Evolutionary conservation across 2,888 invertebrate species (phyloP), one percentile per base, ranked within the genome.

Genomic region (Ametastegia equiseti): DNA sequence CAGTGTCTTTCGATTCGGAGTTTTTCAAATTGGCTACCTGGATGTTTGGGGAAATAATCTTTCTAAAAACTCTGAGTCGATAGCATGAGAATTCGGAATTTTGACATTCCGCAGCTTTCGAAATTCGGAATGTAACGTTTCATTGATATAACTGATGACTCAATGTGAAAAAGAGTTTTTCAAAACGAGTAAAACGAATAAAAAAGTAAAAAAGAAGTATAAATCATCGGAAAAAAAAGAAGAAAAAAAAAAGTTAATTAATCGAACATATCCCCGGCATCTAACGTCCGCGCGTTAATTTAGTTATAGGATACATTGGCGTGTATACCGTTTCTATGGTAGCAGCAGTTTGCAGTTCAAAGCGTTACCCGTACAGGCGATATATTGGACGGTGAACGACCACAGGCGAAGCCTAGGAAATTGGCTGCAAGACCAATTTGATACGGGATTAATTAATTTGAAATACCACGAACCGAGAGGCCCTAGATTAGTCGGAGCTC

Each of bases 371-470:
- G 78, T 63, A 36, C 27, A 45, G 78, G 45, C 78, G 78, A 78
- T 45, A 80, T 69, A 80, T 80, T 73, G 69, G 71, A 80, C 73
- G 71, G 60, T 73, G 60, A 73, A 73, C 69, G 71, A 39, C 60
- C 71, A 80, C 80, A 60, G 81, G 75, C 81, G 81, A 77, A 75
- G 77, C 73, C 81, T 77, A 82, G 84, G 86, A 86, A 87, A 89
- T 88, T 88, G 88, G 87, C 87, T 86, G 83, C 87, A 84, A 87
- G 86, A 85, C 87, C 87, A 86, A 87, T 85, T 87, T 86, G 85
- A 86, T 86, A 86, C 84, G 83, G 85, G 86, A 89, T 88, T 88
- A 88, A 89, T 89, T 88, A 88, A 89, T 89, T 88, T 86, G 88
- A 86, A 88, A 88, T 88, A 87, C 85, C 87, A 81, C 83, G 85